Conservation (phyloP, 2,888 invertebrate species). For the Augiades crinisus region DNA sequence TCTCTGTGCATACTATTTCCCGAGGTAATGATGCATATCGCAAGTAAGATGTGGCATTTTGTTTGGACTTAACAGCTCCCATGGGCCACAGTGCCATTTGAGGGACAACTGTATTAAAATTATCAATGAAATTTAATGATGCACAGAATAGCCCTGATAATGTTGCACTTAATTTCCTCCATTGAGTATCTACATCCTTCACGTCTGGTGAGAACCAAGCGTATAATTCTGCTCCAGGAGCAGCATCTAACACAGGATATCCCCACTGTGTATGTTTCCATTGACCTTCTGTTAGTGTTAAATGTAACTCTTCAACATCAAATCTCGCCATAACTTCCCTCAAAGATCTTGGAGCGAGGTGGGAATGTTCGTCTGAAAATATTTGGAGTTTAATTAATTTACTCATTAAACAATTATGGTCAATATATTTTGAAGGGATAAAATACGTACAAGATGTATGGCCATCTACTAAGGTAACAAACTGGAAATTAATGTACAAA, state of each 20-base stretch:
- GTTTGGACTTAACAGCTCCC: conserved; percentile 79
- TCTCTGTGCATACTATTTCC: conserved; percentile 99
- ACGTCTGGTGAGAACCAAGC: conserved; percentile 92
- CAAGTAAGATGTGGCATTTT: conserved; percentile 78
- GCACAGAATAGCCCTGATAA: conserved; percentile 98
- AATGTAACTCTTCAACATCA: conserved; percentile 93
- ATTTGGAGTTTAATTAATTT: too few species aligned
- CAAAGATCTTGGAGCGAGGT: conserved; percentile 93
- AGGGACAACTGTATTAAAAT: conserved; percentile 91
- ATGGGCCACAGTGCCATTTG: conserved; percentile 90
- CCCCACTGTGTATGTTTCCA: conserved; percentile 98
- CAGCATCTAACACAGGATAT: conserved; percentile 93
- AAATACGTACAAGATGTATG: conserved; percentile 82
- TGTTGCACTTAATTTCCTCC: conserved; percentile 94
- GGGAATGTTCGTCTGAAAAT: conserved; percentile 88
- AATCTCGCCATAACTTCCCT: conserved; percentile 93
- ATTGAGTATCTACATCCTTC: conserved; percentile 88
- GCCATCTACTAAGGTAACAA: conserved; percentile 88
- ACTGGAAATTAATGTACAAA: conserved; percentile 95
- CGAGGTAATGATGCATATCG: conserved; percentile 95
- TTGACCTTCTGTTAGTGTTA: conserved; percentile 95
- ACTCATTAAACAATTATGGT: too few species aligned
- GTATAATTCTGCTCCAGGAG: conserved; percentile 96
- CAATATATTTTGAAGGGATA: background rate
- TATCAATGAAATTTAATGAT: conserved; percentile 96